Conservation (phyloP, 2,113 vertebrate genomes). For the Strigops habroptila region DNA sequence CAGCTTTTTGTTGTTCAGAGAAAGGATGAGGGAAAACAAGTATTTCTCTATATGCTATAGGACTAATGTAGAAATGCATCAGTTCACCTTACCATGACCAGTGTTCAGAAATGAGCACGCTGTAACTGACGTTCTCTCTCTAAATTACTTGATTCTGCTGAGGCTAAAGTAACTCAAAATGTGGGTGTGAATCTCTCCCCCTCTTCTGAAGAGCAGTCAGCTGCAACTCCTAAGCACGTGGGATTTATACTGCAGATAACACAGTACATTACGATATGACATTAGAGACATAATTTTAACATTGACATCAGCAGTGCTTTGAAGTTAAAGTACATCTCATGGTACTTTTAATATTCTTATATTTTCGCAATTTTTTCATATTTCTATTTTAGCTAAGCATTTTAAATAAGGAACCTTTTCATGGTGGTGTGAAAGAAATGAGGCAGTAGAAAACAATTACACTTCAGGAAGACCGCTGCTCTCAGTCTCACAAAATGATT, state of each 20-base stretch:
- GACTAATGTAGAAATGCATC: neutral
- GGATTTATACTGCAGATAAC: neutral
- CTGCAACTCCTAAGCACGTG: neutral
- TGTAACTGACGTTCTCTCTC: neutral
- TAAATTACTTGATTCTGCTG: neutral
- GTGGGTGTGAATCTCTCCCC: neutral
- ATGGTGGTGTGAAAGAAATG: neutral
- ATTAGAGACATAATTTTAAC: neutral
- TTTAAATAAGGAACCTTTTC: neutral
- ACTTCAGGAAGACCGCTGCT: neutral
- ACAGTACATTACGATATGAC: neutral
- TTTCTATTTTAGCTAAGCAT: neutral
- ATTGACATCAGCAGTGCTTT: neutral
- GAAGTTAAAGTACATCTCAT: neutral
- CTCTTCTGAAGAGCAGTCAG: neutral
- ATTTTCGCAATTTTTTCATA: neutral
- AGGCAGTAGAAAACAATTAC: neutral
- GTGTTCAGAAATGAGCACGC: neutral
- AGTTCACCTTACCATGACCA: neutral
- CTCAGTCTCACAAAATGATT: neutral
- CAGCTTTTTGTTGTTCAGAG: neutral
- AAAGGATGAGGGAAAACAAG: neutral
- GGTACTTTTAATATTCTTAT: neutral
- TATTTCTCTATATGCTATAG: neutral
- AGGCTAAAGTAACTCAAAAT: neutral